Percentiles rank a stretch among this genome's conserved stretches.
phyloP scores from a whole-genome alignment of 2,888 invertebrate species.

The Ennomos fuscantarius region DNA sequence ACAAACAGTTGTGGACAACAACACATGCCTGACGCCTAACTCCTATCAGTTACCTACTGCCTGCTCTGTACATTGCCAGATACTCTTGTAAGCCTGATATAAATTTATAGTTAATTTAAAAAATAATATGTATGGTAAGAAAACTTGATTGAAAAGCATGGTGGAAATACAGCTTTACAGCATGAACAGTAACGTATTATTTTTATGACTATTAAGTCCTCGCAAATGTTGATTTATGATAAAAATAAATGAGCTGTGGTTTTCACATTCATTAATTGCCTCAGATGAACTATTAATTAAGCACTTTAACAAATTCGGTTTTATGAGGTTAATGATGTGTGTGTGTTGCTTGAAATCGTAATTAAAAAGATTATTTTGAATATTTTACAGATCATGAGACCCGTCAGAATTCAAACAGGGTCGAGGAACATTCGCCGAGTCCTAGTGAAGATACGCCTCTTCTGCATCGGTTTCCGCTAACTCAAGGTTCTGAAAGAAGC shows the following conservation, averaged over 20 bases:
- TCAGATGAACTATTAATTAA: background rate
- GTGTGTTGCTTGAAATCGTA: constrained; percentile 12
- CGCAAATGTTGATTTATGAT: background rate
- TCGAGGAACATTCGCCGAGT: constrained; percentile 35
- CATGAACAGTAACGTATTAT: constrained; percentile 27
- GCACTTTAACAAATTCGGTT: too few relatives aligned
- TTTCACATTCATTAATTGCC: too few relatives aligned
- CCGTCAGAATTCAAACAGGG: constrained; percentile 53
- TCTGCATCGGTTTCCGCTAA: constrained; percentile 52
- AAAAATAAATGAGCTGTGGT: too few relatives aligned
- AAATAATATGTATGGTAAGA: constrained; percentile 5
- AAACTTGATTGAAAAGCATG: constrained; percentile 23
- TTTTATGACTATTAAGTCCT: constrained; percentile 16
- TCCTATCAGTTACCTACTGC: constrained; percentile 13
- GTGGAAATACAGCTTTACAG: constrained; percentile 30
- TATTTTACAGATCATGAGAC: constrained; percentile 65
- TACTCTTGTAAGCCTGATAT: constrained; percentile 15
- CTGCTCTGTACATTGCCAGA: constrained; percentile 11
- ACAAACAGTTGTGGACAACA: constrained; percentile 1
- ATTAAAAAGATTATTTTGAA: constrained; percentile 5
- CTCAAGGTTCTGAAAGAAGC: constrained; percentile 29
- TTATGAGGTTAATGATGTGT: background rate
- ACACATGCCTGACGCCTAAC: constrained; percentile 2
- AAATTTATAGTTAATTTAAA: background rate
- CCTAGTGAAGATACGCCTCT: constrained; percentile 61